These are phyloP conservation scores for Trachymyrmex septentrionalis DNA, from an alignment of 1,140 invertebrate genomes.

Conservation along the genomic window DNA sequence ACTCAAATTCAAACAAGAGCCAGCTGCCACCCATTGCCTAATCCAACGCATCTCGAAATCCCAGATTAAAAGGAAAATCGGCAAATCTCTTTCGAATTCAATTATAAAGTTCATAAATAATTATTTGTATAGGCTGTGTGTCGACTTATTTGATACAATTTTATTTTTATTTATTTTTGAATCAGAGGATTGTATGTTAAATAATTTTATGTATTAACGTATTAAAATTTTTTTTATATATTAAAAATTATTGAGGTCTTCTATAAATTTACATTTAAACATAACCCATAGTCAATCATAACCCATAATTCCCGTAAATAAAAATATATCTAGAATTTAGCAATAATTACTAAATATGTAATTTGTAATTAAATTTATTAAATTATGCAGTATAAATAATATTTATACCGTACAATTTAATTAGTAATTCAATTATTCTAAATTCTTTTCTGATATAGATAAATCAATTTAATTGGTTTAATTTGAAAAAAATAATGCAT, in stretches of 20 bases:
- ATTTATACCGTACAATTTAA: not conserved
- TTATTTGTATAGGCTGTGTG: too few species aligned
- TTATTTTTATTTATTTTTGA: not conserved
- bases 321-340: not conserved
- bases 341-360: not conserved
- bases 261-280: not conserved
- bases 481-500: slow-evolving; percentile 1
- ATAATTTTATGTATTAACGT: not conserved
- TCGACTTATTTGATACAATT: not conserved
- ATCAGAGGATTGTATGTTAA: not conserved
- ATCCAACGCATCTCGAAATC: slow-evolving; percentile 67
- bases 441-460: not conserved
- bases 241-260: not conserved
- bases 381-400: not conserved
- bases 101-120: not conserved
- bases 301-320: too few species aligned
- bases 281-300: too few species aligned
- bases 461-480: not conserved
- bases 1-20: slow-evolving; percentile 80
- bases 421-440: not conserved
- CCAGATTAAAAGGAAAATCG: slow-evolving; percentile 62
- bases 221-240: not conserved
- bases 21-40: slow-evolving; percentile 74
- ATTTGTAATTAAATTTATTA: not conserved
- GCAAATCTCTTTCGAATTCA: slow-evolving; percentile 6